Evolutionary conservation across 2,888 invertebrate species (phyloP).

Genomic region (Ophion ellenae): DNA sequence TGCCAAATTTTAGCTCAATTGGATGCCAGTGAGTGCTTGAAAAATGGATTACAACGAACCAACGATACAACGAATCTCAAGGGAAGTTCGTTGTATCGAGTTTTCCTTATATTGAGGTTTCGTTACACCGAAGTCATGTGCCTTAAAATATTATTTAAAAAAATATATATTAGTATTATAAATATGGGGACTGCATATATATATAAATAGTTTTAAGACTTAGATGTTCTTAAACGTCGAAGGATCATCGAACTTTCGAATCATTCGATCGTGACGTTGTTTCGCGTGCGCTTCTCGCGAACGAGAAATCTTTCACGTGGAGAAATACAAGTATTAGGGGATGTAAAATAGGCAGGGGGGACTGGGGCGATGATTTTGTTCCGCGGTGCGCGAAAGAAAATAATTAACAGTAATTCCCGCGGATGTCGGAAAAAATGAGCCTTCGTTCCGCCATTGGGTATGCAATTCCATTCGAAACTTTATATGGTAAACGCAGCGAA

Average conservation of each 20-base stretch:
- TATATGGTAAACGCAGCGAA: background rate
- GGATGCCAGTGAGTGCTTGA: too few relatives aligned
- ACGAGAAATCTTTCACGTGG: background rate
- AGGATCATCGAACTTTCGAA: slow-evolving; percentile 57
- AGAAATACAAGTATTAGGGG: background rate
- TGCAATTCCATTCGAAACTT: background rate
- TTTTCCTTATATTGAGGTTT: too few relatives aligned
- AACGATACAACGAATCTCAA: too few relatives aligned
- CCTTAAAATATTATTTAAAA: too few relatives aligned
- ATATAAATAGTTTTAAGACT: slow-evolving; percentile 36
- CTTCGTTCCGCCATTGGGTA: background rate
- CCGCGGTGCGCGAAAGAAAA: background rate
- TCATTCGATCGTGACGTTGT: slow-evolving; percentile 37
- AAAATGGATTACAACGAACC: too few relatives aligned
- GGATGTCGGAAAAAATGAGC: background rate
- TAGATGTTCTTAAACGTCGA: slow-evolving; percentile 34
- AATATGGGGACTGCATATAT: too few relatives aligned
- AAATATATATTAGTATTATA: too few relatives aligned
- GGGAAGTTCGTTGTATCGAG: too few relatives aligned
- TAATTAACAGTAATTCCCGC: slow-evolving; percentile 1
- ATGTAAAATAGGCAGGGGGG: background rate
- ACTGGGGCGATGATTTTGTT: background rate
- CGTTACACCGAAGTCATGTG: too few relatives aligned
- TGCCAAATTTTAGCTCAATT: too few relatives aligned
- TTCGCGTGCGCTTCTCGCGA: background rate